A percentile compares a stretch with the other conserved stretches of the same genome.
Evolutionary conservation across 2,888 invertebrate species (phyloP).

Genomic region (Cantharis rustica): DNA sequence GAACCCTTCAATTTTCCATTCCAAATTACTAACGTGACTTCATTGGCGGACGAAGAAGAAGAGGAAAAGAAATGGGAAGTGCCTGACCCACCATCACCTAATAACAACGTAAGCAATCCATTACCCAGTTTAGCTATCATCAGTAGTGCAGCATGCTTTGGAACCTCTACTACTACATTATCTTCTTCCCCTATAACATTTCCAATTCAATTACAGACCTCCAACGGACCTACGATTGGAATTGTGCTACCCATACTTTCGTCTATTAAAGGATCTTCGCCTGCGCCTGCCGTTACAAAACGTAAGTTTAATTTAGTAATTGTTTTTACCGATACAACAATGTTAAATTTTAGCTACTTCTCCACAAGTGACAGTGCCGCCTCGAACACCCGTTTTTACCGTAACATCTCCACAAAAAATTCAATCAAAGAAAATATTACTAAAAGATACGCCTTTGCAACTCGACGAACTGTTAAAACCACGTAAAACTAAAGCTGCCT

Average conservation of each 20-base stretch:
- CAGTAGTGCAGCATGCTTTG: not conserved
- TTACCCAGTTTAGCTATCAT: not conserved
- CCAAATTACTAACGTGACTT: constrained; percentile 36
- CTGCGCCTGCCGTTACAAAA: not conserved
- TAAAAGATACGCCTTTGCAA: constrained; percentile 26
- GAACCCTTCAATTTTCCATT: constrained; percentile 41
- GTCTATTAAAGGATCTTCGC: not conserved
- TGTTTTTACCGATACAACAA: not conserved
- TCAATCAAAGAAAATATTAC: constrained; percentile 5
- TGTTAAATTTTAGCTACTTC: not conserved
- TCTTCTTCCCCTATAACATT: not conserved
- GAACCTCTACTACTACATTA: not conserved
- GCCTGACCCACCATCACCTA: not conserved
- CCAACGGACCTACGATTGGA: not conserved
- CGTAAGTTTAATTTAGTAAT: not conserved
- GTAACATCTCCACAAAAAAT: not conserved
- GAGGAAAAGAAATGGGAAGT: not conserved
- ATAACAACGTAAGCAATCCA: not conserved
- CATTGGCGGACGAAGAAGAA: constrained; percentile 31
- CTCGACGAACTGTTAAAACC: constrained; percentile 38
- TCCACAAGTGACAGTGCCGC: not conserved
- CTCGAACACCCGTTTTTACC: not conserved
- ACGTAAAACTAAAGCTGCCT: constrained; percentile 40
- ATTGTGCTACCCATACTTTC: not conserved
- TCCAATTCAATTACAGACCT: constrained; percentile 1